phyloP scores from a whole-genome alignment of 2,888 invertebrate genomes.

The Argyresthia goedartella region DNA sequence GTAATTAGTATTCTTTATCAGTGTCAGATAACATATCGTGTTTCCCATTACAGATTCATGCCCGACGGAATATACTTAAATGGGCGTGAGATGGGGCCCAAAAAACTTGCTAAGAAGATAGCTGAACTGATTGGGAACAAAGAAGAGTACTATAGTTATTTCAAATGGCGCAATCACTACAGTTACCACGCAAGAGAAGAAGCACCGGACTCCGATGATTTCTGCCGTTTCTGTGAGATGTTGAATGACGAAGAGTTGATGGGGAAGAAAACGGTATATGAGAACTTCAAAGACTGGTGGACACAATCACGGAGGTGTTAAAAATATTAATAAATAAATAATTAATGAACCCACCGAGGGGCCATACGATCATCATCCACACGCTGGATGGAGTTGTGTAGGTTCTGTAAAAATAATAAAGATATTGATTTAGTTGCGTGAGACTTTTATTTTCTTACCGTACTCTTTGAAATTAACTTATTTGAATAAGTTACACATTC shows the following conservation, averaged over 20 bases:
- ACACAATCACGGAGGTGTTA: not conserved
- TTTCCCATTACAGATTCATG: constrained; percentile 11
- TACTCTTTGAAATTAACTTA: no score
- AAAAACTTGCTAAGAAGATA: constrained; percentile 9
- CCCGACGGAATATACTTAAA: constrained; percentile 12
- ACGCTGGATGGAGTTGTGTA: no score
- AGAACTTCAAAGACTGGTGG: constrained; percentile 5
- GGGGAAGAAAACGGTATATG: constrained; percentile 1
- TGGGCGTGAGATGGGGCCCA: constrained; percentile 7
- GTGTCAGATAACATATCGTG: no score
- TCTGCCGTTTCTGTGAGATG: constrained; percentile 11
- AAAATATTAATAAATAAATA: no score
- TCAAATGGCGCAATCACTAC: constrained; percentile 13
- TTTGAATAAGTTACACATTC: no score
- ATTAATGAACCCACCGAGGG: no score
- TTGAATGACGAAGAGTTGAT: constrained; percentile 3
- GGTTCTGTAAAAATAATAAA: no score
- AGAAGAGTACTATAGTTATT: constrained; percentile 10
- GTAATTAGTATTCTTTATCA: no score
- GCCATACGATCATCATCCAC: no score
- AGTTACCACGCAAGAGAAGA: constrained; percentile 4
- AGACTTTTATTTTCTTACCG: no score
- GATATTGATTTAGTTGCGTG: no score
- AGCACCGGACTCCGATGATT: constrained; percentile 8
- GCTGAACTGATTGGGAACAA: constrained; percentile 7